Evolutionary conservation across 2,113 vertebrate species (phyloP).

Genomic region (Indri indri): DNA sequence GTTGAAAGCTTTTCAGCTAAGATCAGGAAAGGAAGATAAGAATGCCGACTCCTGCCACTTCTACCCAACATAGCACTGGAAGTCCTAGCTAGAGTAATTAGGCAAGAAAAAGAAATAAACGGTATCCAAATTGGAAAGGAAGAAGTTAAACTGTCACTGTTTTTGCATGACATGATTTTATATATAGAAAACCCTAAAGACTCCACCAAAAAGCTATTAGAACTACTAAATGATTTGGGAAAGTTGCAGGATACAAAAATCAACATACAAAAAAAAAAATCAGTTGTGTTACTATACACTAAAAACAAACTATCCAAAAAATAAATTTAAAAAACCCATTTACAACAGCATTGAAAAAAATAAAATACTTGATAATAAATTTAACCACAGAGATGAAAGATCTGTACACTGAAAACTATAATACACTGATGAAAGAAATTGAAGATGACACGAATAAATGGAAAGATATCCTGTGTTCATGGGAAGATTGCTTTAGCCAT

Average conservation of each 20-base stretch:
- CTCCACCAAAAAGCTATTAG: background rate
- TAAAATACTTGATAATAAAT: background rate
- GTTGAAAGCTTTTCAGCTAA: background rate
- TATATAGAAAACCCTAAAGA: background rate
- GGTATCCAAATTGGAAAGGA: background rate
- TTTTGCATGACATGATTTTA: background rate
- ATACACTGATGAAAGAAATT: background rate
- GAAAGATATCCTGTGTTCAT: background rate
- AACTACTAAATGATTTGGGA: background rate
- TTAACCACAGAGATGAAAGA: background rate
- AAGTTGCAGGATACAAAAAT: background rate
- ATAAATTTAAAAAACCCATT: background rate
- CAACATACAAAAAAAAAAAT: background rate
- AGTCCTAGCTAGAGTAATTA: background rate
- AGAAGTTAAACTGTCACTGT: background rate
- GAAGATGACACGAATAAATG: background rate
- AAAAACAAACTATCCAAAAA: background rate
- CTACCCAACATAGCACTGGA: background rate
- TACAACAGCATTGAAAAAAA: background rate
- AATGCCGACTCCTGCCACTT: background rate
- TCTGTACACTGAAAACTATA: background rate
- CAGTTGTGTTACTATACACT: background rate
- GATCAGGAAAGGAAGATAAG: background rate
- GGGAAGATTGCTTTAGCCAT: background rate
- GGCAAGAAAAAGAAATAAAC: background rate